Evolutionary conservation across 2,888 invertebrate genomes (phyloP), one percentile per base, ranked within the genome.

Genomic region (Drosophila pseudotalamancana): DNA sequence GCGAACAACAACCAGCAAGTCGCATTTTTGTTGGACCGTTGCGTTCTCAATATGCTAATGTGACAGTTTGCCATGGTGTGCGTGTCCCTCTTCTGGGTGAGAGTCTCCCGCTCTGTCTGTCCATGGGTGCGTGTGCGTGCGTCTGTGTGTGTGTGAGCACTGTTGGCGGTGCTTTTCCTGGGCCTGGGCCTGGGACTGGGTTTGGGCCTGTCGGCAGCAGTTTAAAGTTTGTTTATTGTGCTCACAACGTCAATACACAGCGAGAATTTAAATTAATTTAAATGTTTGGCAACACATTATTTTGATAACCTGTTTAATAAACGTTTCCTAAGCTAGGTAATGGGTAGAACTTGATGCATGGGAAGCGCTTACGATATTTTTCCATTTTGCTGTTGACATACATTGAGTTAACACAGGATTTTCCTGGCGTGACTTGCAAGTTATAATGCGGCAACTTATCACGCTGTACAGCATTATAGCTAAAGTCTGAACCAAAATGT

Each of bases 21-120:
- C 75, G 74, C 51, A 68, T 71, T 87, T 84, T 61, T 73, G 77
- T 80, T 71, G 51, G 61, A 57, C 71, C 75, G 75, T 74, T 77
- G 76, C 63, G 86, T 88, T 83, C 83, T 71, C 70, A 86, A 84
- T 84, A 84, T 84, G 83, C 87, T 84, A 84, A 84, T 84, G 87
- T 77, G 83, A 88, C 88, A 86, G 87, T 84, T 88, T 83, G 83
- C 79, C 61, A 65, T 71, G 49, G 50, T 53, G 64, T 60, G 49
- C 72, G 49, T 25, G 27, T 50, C 50, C 31, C 48, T 77, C 57
- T 59, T 64, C 56, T 43, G 40, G 61, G 35, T 54, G 53, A 65
- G 72, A 60, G 35, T 49, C 35, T 50, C 23, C 48, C 57, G 34
- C 67, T 40, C 45, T 48, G n/a, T 11, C 49, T 23, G 9, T 39